Conservation (phyloP, 2,113 vertebrate species). For the Zootoca vivipara region DNA sequence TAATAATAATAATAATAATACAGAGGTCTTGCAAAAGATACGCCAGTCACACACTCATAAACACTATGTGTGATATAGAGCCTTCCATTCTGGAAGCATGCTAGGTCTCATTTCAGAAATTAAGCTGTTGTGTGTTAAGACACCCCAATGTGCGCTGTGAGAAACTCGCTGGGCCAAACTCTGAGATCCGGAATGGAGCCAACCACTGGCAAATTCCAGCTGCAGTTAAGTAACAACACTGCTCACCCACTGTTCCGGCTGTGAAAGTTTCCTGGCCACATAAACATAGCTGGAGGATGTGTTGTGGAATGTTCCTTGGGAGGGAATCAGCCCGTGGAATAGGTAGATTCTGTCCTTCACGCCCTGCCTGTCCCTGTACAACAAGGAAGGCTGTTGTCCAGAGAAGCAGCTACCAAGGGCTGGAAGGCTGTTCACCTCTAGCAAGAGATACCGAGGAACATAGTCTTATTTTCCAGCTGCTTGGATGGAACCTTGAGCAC, state of each 20-base stretch:
- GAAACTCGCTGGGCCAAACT: neutral
- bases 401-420: neutral
- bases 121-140: neutral
- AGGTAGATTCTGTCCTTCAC: neutral
- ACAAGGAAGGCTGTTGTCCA: neutral
- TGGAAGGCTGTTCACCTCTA: neutral
- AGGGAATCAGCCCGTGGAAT: neutral
- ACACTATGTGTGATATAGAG: too few relatives aligned
- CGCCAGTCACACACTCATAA: too few relatives aligned
- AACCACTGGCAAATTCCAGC: neutral
- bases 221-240: neutral
- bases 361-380: neutral
- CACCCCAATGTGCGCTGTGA: neutral
- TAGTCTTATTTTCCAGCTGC: neutral
- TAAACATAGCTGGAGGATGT: neutral
- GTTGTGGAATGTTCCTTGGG: slow-evolving; percentile 7
- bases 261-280: neutral
- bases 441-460: neutral
- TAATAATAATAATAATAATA: too few relatives aligned
- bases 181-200: neutral
- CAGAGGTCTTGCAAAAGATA: too few relatives aligned
- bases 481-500: neutral
- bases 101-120: slow-evolving; percentile 8
- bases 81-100: too few relatives aligned
- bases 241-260: neutral